Conservation (phyloP, 1,140 invertebrate species). For the Hyles euphorbiae region DNA sequence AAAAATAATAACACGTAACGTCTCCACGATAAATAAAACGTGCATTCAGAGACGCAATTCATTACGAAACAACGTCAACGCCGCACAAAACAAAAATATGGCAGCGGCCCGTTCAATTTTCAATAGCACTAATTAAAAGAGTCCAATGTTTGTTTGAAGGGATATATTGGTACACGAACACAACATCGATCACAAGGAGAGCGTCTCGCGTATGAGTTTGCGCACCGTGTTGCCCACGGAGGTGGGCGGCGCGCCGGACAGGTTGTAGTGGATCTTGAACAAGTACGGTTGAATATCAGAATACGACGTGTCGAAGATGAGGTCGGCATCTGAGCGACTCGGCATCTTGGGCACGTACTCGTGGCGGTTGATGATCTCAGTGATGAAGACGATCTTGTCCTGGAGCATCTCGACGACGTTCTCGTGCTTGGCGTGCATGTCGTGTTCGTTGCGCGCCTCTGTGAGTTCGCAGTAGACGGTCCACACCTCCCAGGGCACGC, state of each 20-base stretch:
- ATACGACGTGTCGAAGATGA: constrained; percentile 95
- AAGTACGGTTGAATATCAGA: constrained; percentile 96
- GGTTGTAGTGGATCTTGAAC: constrained; percentile 90
- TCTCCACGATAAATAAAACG: too few species aligned
- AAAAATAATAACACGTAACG: too few species aligned
- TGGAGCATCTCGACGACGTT: constrained; percentile 93
- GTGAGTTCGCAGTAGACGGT: constrained; percentile 93
- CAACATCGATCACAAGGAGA: constrained; percentile 79
- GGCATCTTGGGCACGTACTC: constrained; percentile 98
- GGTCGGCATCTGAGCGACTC: constrained; percentile 91
- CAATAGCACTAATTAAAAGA: too few species aligned
- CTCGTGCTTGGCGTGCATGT: constrained; percentile 90
- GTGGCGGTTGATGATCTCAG: constrained; percentile 95
- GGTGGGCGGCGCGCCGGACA: constrained; percentile 81
- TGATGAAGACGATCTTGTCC: constrained; percentile 95
- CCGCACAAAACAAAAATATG: too few species aligned
- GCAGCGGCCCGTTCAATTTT: too few species aligned
- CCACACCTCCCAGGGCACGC: constrained; percentile 98
- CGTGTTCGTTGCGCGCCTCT: constrained; percentile 90
- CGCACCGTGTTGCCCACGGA: constrained; percentile 92
- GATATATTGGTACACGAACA: constrained; percentile 7
- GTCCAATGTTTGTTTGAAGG: too few species aligned
- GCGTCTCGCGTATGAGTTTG: constrained; percentile 92
- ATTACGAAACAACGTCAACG: too few species aligned
- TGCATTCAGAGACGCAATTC: too few species aligned